Conservation (phyloP, 1,140 invertebrate species). For the Magallana gigas region DNA sequence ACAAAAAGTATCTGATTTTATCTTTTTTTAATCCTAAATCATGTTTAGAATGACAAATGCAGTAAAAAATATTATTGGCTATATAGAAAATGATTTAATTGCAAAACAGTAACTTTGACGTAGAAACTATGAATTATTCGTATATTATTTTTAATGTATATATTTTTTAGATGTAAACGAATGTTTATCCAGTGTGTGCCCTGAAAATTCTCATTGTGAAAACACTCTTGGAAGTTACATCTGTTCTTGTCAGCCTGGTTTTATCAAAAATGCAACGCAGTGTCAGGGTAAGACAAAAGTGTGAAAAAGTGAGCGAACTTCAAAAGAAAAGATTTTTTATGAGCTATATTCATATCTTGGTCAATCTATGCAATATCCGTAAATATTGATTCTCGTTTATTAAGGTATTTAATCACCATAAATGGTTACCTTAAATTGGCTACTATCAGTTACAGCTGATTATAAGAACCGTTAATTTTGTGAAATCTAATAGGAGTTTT, state of each 20-base stretch:
- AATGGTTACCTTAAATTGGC: neutral
- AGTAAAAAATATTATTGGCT: too few relatives aligned
- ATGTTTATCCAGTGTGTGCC: conserved; percentile 52
- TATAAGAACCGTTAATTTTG: conserved; percentile 1
- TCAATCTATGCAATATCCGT: conserved; percentile 19
- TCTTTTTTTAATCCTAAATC: too few relatives aligned
- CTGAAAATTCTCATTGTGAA: conserved; percentile 52
- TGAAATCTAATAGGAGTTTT: conserved; percentile 1
- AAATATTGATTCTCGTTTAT: conserved; percentile 20
- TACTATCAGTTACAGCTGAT: conserved; percentile 32
- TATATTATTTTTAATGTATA: neutral
- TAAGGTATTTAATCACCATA: conserved; percentile 3
- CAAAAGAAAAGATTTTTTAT: neutral
- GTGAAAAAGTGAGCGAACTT: neutral
- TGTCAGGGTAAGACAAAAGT: conserved; percentile 46
- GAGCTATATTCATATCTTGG: neutral
- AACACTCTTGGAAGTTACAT: conserved; percentile 56
- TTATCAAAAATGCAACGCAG: conserved; percentile 7
- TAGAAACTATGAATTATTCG: too few relatives aligned
- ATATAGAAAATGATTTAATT: too few relatives aligned
- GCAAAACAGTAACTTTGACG: too few relatives aligned
- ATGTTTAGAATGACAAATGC: too few relatives aligned
- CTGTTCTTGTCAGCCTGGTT: conserved; percentile 55
- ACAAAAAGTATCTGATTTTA: too few relatives aligned
- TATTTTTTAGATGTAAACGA: conserved; percentile 60